A percentile compares a stretch with the other conserved stretches of the same genome.
phyloP scores from a whole-genome alignment of 2,888 invertebrate species.

The Cordilura impudica region DNA sequence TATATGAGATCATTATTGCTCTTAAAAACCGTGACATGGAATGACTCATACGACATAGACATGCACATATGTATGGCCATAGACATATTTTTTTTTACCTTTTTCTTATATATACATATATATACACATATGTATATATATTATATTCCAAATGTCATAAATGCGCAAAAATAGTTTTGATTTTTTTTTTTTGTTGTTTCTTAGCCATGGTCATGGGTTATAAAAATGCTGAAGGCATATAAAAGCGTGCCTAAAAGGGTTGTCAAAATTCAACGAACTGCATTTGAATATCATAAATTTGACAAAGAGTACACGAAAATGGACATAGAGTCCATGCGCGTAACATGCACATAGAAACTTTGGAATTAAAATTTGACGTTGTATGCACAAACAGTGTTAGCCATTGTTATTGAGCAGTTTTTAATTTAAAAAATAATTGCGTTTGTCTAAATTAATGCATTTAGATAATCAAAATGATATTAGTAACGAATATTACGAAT shows the following conservation, averaged over 20 bases:
- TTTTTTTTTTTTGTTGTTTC: constrained; percentile 44
- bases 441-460: too few relatives aligned
- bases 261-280: constrained; percentile 40
- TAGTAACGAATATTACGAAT: too few relatives aligned
- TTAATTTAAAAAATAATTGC: too few relatives aligned
- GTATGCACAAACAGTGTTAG: too few relatives aligned
- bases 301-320: background rate
- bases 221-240: constrained; percentile 47
- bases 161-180: constrained; percentile 40
- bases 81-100: background rate
- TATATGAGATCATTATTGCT: too few relatives aligned
- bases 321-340: too few relatives aligned
- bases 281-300: constrained; percentile 15
- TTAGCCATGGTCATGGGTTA: constrained; percentile 58
- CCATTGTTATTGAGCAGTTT: too few relatives aligned
- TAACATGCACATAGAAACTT: too few relatives aligned
- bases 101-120: background rate
- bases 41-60: too few relatives aligned
- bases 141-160: constrained; percentile 36
- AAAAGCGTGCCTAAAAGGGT: constrained; percentile 55
- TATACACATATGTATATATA: background rate
- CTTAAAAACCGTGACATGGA: too few relatives aligned
- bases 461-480: too few relatives aligned
- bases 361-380: too few relatives aligned
- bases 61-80: background rate